Percentiles rank a stretch among this genome's conserved stretches.
phyloP scores from a whole-genome alignment of 2,888 invertebrate species.

The Itoplectis maculator region DNA sequence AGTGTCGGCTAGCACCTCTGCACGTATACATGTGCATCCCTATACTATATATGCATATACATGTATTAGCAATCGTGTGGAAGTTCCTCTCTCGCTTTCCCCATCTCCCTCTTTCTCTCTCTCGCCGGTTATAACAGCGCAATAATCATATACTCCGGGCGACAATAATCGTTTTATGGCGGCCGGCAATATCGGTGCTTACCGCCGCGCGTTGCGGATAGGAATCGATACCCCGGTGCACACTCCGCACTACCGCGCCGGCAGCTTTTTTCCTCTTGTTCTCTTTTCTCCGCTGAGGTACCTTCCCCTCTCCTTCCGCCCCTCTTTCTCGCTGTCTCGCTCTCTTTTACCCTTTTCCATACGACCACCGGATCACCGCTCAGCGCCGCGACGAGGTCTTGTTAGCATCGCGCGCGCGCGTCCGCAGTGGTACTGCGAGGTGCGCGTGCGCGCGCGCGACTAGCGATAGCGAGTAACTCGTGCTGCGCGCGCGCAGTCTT shows the following conservation, averaged over 20 bases:
- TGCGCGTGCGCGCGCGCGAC: slow-evolving; percentile 7
- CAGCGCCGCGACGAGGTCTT: slow-evolving; percentile 37
- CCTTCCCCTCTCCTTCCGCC: slow-evolving; percentile 17
- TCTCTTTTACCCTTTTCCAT: slow-evolving; percentile 28
- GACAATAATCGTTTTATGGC: slow-evolving; percentile 84
- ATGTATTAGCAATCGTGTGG: slow-evolving; percentile 16
- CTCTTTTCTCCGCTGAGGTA: slow-evolving; percentile 25
- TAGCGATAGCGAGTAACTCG: slow-evolving; percentile 53
- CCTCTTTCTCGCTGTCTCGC: slow-evolving; percentile 13
- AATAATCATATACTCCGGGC: slow-evolving; percentile 83
- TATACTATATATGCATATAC: slow-evolving; percentile 14
- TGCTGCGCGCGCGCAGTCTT: slow-evolving; percentile 29
- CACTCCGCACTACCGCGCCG: slow-evolving; percentile 63
- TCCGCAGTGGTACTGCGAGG: no score
- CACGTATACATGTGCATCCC: no score
- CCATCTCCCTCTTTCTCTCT: slow-evolving; percentile 44
- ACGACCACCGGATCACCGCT: slow-evolving; percentile 31
- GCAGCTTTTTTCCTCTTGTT: slow-evolving; percentile 43
- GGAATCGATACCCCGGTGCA: slow-evolving; percentile 76
- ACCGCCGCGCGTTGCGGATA: slow-evolving; percentile 68
- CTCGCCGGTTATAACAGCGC: slow-evolving; percentile 80
- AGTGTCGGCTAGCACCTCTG: background rate
- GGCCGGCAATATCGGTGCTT: slow-evolving; percentile 78
- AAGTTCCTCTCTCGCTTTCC: slow-evolving; percentile 3
- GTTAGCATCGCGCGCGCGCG: slow-evolving; percentile 35